These are phyloP conservation scores for Chaetodon auriga DNA, from an alignment of 2,113 vertebrate species.

Conservation along the genomic window DNA sequence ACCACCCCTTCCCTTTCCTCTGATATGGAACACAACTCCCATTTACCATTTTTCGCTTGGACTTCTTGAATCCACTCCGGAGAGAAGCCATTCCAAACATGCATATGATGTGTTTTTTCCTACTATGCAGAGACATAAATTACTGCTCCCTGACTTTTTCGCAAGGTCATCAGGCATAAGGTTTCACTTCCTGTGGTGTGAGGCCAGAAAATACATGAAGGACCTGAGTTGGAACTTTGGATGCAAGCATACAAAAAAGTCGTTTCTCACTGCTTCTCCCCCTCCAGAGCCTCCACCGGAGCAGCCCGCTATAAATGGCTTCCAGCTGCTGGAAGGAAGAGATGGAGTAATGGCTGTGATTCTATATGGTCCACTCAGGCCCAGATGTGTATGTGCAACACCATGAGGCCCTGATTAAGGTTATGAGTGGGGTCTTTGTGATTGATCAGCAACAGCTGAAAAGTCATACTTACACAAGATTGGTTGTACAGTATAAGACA, in stretches of 20 bases:
- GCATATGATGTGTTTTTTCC: conserved; percentile 20
- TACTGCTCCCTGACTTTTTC: neutral
- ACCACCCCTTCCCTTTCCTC: conserved; percentile 39
- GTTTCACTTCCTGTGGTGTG: conserved; percentile 53
- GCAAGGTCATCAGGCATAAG: conserved; percentile 24
- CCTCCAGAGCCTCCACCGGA: conserved; percentile 6
- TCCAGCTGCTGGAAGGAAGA: conserved; percentile 55
- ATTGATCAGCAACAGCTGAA: neutral
- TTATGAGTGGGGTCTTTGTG: conserved; percentile 20
- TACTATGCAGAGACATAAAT: conserved; percentile 43
- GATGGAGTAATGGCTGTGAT: conserved; percentile 16
- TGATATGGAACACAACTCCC: conserved; percentile 25
- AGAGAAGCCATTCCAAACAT: conserved; percentile 27
- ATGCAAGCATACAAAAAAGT: neutral
- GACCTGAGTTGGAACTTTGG: conserved; percentile 16
- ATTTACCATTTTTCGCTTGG: conserved; percentile 61
- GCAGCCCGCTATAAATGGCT: conserved; percentile 47
- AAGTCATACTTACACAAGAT: neutral
- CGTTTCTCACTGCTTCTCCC: neutral
- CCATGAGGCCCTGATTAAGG: conserved; percentile 29
- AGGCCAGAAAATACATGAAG: conserved; percentile 29
- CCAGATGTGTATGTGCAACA: conserved; percentile 60
- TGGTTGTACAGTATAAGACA: neutral
- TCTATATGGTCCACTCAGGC: neutral
- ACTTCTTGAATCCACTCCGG: conserved; percentile 6